These are phyloP conservation scores for Polyommatus iphigenia DNA, from an alignment of 2,888 invertebrate species.

Conservation along the genomic window DNA sequence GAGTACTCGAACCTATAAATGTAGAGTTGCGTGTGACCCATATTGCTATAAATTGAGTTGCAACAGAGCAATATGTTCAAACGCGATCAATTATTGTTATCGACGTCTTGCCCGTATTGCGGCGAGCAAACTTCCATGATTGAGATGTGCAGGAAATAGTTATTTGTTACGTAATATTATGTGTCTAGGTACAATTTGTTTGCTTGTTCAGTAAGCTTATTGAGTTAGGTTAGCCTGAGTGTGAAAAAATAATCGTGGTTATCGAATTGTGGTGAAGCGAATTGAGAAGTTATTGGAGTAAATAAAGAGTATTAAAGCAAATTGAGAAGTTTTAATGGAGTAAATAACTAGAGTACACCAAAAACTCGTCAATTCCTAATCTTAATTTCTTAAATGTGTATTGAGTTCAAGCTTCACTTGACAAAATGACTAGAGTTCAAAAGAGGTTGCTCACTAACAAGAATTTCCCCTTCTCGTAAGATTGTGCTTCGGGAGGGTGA, in stretches of 20 bases:
- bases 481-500: not conserved
- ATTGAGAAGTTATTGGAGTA: too few relatives aligned
- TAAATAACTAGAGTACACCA: too few relatives aligned
- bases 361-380: not conserved
- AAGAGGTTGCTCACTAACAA: not conserved
- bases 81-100: constrained; percentile 7
- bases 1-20: not conserved
- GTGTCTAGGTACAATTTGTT: not conserved
- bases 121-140: not conserved
- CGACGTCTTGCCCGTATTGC: not conserved
- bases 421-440: not conserved
- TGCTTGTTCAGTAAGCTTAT: not conserved
- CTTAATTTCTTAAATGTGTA: not conserved
- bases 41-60: constrained; percentile 3
- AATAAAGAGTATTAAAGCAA: too few relatives aligned
- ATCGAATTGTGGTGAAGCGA: too few relatives aligned
- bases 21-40: not conserved
- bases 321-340: too few relatives aligned
- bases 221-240: too few relatives aligned
- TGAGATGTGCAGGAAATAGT: not conserved
- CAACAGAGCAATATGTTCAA: not conserved
- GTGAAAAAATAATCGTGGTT: too few relatives aligned
- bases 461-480: not conserved
- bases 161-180: not conserved
- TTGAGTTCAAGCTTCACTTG: not conserved